Conservation (phyloP, 37 sponge, comb jelly and placozoan genomes). For the Lycopodina hypogea region DNA sequence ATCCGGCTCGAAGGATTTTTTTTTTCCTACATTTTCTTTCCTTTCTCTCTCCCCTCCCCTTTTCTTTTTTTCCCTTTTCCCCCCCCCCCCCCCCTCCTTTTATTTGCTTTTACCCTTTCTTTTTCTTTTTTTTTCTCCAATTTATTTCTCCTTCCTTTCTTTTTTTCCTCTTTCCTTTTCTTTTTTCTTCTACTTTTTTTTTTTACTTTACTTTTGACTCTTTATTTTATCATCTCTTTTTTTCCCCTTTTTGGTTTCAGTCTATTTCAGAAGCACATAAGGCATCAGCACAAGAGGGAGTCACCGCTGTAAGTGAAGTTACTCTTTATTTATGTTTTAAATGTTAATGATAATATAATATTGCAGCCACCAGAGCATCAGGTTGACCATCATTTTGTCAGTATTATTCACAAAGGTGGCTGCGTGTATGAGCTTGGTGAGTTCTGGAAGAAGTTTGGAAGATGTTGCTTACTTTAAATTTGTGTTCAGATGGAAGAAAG, state of each 20-base stretch:
- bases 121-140: no score
- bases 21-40: no score
- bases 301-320: constrained; percentile 59
- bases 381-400: constrained; percentile 90
- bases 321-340: not conserved
- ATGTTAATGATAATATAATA: not conserved
- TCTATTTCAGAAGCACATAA: constrained; percentile 86
- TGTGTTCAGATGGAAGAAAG: constrained; percentile 79
- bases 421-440: constrained; percentile 88
- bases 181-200: not conserved
- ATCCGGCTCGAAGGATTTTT: constrained; percentile 85
- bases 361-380: constrained; percentile 68
- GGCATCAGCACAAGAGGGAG: constrained; percentile 85
- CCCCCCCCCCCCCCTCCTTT: constrained; percentile 10
- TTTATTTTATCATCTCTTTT: not conserved
- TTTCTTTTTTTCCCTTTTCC: constrained; percentile 48
- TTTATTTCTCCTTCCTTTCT: constrained; percentile 35
- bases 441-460: not conserved
- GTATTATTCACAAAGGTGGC: constrained; percentile 85
- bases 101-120: constrained; percentile 17
- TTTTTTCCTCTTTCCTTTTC: constrained; percentile 24
- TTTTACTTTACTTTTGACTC: not conserved
- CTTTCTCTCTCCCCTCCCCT: constrained; percentile 11
- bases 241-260: constrained; percentile 29
- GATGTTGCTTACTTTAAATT: not conserved